These are phyloP conservation scores for Pelochelys cantorii DNA, from an alignment of 2,797 vertebrate genomes.

Conservation along the genomic window DNA sequence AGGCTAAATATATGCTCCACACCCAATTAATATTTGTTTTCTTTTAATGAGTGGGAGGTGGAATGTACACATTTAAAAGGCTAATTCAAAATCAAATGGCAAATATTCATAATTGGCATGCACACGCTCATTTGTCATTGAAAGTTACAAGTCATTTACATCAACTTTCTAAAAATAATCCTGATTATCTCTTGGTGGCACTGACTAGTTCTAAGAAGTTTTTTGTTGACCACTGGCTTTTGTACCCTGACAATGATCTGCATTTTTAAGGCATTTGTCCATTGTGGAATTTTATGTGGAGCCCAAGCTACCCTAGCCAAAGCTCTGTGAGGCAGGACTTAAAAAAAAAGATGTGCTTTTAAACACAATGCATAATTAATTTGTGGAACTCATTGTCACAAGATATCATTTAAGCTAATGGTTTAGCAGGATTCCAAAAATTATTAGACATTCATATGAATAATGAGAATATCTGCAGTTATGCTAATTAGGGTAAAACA, in stretches of 20 bases:
- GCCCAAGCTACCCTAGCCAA: not conserved
- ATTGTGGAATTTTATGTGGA: not conserved
- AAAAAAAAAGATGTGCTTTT: not conserved
- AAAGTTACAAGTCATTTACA: constrained; percentile 35
- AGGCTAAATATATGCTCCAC: constrained; percentile 65
- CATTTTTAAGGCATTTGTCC: not conserved
- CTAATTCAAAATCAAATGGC: constrained; percentile 52
- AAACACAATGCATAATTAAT: not conserved
- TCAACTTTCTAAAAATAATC: constrained; percentile 21
- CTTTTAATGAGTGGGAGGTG: constrained; percentile 57
- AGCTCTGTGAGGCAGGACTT: not conserved
- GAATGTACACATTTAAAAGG: constrained; percentile 45
- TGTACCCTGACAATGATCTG: not conserved
- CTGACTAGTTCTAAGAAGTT: not conserved
- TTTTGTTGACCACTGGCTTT: not conserved
- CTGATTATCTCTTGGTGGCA: constrained; percentile 27
- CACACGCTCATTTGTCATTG: constrained; percentile 21
- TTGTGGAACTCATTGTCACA: not conserved
- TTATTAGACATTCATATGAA: not conserved
- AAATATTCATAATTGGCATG: constrained; percentile 48
- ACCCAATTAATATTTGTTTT: constrained; percentile 69
- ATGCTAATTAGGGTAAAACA: not conserved
- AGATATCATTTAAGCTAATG: not conserved
- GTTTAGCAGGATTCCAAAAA: not conserved
- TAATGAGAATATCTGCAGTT: not conserved